Percentiles rank a stretch among this genome's conserved stretches.
Evolutionary conservation across 2,113 vertebrate genomes (phyloP).

Genomic region (Oxyura jamaicensis): DNA sequence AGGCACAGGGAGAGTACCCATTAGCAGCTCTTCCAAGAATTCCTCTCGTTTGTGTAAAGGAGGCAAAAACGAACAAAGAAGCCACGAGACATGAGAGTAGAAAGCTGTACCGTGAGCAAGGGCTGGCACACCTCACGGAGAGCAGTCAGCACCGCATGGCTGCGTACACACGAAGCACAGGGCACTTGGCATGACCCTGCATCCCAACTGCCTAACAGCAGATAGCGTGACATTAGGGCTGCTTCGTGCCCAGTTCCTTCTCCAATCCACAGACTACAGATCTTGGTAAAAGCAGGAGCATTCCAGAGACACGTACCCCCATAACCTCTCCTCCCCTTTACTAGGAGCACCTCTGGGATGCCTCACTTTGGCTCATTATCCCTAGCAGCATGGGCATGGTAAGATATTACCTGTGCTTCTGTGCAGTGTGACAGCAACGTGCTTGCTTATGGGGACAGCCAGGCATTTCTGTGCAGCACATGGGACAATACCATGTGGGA

Average conservation of each 20-base stretch:
- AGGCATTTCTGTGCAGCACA: neutral
- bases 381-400: accelerated
- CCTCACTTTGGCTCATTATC: accelerated
- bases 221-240: neutral
- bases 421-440: accelerated
- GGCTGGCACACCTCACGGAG: accelerated
- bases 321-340: neutral
- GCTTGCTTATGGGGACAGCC: neutral
- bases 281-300: neutral
- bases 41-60: neutral
- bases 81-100: neutral
- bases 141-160: accelerated
- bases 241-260: neutral
- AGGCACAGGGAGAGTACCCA: neutral
- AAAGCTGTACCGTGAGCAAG: neutral
- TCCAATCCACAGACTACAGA: neutral
- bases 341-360: neutral
- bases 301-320: neutral
- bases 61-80: neutral
- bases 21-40: neutral
- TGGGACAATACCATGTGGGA: neutral
- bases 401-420: neutral
- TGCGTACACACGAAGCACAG: too few relatives aligned
- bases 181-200: neutral
- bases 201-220: neutral